Conservation (phyloP, 2,113 vertebrate genomes). For the Coracopsis vasa region DNA sequence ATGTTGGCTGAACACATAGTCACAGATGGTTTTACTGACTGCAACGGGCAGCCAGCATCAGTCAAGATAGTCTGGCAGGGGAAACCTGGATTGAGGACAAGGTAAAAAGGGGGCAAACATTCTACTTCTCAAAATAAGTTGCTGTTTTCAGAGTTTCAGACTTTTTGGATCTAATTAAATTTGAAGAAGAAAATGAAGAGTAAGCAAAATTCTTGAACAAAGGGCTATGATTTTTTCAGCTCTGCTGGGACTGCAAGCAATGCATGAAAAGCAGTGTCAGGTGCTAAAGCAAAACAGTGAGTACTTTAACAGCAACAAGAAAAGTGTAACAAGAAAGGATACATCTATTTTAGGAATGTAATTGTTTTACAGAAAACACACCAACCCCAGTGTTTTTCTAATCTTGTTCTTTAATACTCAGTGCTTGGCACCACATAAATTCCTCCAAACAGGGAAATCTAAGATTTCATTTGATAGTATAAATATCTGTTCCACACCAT, state of each 20-base stretch:
- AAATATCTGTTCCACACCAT: background rate
- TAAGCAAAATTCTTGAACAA: slow-evolving; percentile 26
- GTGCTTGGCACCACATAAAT: background rate
- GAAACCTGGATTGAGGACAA: background rate
- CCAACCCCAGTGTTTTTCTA: background rate
- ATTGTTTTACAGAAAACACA: background rate
- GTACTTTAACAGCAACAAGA: background rate
- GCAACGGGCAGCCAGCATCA: background rate
- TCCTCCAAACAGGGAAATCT: background rate
- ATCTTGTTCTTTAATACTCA: background rate
- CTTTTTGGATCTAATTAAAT: slow-evolving; percentile 6
- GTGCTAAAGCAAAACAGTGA: slow-evolving; percentile 2
- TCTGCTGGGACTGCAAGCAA: background rate
- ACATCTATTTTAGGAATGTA: background rate
- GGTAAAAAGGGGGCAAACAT: background rate
- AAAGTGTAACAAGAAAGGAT: background rate
- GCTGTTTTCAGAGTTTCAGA: background rate
- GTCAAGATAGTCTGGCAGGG: background rate
- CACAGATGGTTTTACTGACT: background rate
- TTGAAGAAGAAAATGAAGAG: slow-evolving; percentile 1
- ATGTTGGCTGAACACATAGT: background rate
- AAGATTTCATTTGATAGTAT: background rate
- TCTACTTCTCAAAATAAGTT: background rate
- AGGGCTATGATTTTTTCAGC: background rate
- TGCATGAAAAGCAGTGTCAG: background rate